Base-by-base conservation (phyloP, 64 coral and sea anemone genomes). In the Anthopleura sola region DNA sequence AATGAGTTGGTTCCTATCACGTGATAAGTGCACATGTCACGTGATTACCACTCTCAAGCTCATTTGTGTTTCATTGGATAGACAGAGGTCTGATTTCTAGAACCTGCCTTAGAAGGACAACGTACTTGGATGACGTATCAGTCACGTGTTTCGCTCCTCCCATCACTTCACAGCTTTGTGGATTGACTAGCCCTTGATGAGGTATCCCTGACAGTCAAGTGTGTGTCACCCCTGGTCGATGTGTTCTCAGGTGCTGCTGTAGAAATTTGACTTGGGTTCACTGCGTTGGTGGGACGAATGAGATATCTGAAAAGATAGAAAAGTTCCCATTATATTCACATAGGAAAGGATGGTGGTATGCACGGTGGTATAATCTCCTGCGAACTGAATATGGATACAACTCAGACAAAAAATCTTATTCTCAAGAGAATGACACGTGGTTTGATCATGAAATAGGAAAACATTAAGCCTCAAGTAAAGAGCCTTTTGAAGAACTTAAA, bases 271-370 rank as follows among this genome's bases (percentile, higher is more conserved):
- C n/a, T 79, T 34, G 36, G 23, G 31, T 21, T 79, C 16, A 79
- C 21, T 16, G 33, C 47, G 51, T 83, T 83, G 14, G 82, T 56
- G 2, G 82, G 82, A 33, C 82, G 48, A 60, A 83, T 83, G 31
- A 83, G 82, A 55, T 83, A 83, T n/a, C 82, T 83, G 28, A 8
- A 83, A 38, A 57, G 23, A 83, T 33, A 50, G 50, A 53, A 53
- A 53, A 17, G 13, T 48, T 48, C 11, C n/a, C n/a, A n/a, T n/a
- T n/a, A n/a, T n/a, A n/a, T n/a, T n/a, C n/a, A n/a, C n/a, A n/a
- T n/a, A n/a, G 46, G 11, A 48, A 47, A 36, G 32, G 77, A 80
- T n/a, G n/a, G n/a, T n/a, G n/a, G n/a, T n/a, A n/a, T n/a, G n/a
- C n/a, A n/a, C n/a, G n/a, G n/a, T n/a, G n/a, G n/a, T n/a, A n/a